A percentile compares a stretch with the other conserved stretches of the same genome.
These are phyloP conservation scores for Pomatorhinus ruficollis DNA, from an alignment of 2,113 vertebrate species.

Conservation along the genomic window DNA sequence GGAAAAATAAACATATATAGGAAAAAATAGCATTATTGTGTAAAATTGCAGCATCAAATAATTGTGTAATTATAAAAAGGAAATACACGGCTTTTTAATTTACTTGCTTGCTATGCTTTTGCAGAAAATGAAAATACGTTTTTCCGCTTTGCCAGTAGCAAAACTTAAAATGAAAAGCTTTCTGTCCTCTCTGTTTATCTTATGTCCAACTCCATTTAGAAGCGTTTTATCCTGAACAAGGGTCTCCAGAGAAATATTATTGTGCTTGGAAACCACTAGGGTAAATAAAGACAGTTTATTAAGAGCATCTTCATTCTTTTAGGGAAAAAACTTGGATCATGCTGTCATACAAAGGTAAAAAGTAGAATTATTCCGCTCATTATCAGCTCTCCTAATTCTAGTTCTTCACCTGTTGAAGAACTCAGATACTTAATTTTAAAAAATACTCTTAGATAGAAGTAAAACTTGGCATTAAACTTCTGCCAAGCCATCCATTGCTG, in stretches of 20 bases:
- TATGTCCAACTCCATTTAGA: neutral
- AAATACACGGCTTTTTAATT: neutral
- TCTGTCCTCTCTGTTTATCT: neutral
- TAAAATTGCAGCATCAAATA: neutral
- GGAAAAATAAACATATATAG: neutral
- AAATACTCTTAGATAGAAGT: neutral
- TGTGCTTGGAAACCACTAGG: neutral
- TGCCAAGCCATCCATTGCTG: constrained; percentile 74
- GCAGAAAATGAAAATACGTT: neutral
- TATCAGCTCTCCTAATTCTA: neutral
- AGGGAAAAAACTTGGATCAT: neutral
- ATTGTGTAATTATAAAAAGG: neutral
- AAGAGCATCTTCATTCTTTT: neutral
- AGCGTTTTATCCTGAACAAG: neutral
- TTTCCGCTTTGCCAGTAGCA: neutral
- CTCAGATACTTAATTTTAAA: neutral
- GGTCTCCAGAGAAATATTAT: neutral
- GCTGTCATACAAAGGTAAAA: neutral
- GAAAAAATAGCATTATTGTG: neutral
- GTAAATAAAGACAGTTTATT: neutral
- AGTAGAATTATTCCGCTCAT: neutral
- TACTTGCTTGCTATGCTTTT: neutral
- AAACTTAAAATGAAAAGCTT: neutral
- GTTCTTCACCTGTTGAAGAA: neutral
- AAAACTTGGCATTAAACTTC: constrained; percentile 33